Base-by-base conservation (phyloP, 1,140 invertebrate genomes). In the Cardiocondyla obscurior region DNA sequence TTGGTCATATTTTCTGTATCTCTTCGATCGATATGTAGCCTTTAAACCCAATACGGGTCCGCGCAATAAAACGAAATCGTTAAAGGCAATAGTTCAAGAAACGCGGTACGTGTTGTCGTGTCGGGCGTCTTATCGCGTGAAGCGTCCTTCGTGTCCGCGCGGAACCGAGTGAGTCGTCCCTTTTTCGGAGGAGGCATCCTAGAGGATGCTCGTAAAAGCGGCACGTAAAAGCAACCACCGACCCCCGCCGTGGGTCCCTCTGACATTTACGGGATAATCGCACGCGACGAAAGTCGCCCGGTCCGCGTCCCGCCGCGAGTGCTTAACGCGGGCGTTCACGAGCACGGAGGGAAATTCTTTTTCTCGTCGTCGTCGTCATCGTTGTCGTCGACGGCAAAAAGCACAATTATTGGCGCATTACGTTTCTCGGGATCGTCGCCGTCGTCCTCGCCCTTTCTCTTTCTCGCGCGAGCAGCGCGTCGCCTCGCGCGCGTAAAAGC, bases 181-280 rank as follows among this genome's bases (percentile, higher is more conserved):
- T 62, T 88, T 85, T 88, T 73, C 77, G 57, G 81, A 85, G 64
- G 82, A 88, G 72, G 72, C 60, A 58, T 87, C 79, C 62, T 79
- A 83, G 86, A 86, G 62, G 60, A 69, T 36, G 84, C 72, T 62
- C 74, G 79, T 86, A 83, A 82, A 88, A 83, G 67, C 53, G 73
- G 70, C 77, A 74, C 70, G 74, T 88, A 81, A 88, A 84, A 86
- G 57, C 81, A n/a, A 77, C 51, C 65, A 58, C 25, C 58, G 25
- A 60, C 39, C 69, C 62, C 22, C 14, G 46, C 42, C 73, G 49
- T 51, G 42, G 64, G 30, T 22, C 10, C 30, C 22, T 6, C 42
- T 85, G 88, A 89, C 87, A 81, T 89, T 89, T 89, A 89, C 88
- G 88, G 77, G 88, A 88, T 89, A 88, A 89, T 88, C 83, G 85